Percentiles rank a stretch among this genome's conserved stretches.
These are phyloP conservation scores for Monoplex corrugatus DNA, from an alignment of 2,888 invertebrate species.

Conservation along the genomic window DNA sequence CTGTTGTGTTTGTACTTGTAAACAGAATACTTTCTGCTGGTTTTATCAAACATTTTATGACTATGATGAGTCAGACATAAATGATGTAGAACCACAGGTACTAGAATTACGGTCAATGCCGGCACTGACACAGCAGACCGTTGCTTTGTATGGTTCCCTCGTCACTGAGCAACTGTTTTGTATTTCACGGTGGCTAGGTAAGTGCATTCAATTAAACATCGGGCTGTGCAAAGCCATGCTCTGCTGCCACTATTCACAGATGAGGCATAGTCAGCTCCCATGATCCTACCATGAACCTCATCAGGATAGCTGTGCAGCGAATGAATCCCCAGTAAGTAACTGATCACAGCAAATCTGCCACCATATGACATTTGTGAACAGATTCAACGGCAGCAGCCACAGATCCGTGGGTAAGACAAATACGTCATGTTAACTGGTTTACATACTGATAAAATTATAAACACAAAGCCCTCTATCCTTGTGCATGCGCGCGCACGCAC, in stretches of 20 bases:
- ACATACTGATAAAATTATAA: background rate
- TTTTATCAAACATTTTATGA: too few relatives aligned
- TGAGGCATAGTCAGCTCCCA: background rate
- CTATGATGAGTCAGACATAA: too few relatives aligned
- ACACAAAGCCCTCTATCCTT: background rate
- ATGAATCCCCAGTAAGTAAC: conserved; percentile 67
- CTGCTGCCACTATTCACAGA: conserved; percentile 11
- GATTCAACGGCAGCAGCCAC: conserved; percentile 71
- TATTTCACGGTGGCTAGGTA: background rate
- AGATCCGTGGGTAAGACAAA: conserved; percentile 66
- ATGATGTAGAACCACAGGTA: too few relatives aligned
- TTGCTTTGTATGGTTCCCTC: too few relatives aligned
- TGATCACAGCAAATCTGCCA: conserved; percentile 67
- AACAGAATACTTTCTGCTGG: too few relatives aligned
- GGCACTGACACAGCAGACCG: too few relatives aligned
- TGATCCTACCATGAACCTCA: conserved; percentile 57
- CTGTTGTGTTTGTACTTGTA: too few relatives aligned
- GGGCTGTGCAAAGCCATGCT: background rate
- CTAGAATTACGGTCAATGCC: too few relatives aligned
- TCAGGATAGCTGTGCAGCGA: conserved; percentile 48
- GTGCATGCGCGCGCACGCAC: background rate
- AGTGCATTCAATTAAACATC: background rate
- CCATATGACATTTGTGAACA: conserved; percentile 70
- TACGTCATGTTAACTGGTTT: too few relatives aligned
- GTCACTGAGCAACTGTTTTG: too few relatives aligned